phyloP scores from a whole-genome alignment of 2,888 invertebrate genomes.

The Limnephilus lunatus region DNA sequence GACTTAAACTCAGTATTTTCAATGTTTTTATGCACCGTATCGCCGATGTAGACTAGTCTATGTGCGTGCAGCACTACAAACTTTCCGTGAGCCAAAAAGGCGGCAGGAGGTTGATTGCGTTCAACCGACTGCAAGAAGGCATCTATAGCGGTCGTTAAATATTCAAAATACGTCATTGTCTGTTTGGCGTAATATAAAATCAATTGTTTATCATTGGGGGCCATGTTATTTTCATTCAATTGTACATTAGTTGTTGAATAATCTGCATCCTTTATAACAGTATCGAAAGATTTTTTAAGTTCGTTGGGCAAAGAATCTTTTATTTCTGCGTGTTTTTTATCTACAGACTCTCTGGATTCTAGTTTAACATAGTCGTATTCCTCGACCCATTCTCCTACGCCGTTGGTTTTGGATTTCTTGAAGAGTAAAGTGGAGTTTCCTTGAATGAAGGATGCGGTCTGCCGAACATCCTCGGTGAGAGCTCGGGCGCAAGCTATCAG shows the following conservation, averaged over 20 bases:
- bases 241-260: conserved; percentile 69
- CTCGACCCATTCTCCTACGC: conserved; percentile 83
- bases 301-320: conserved; percentile 85
- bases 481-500: conserved; percentile 91
- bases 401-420: conserved; percentile 77
- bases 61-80: conserved; percentile 96
- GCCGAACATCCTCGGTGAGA: conserved; percentile 91
- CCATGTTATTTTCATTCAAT: conserved; percentile 71
- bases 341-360: conserved; percentile 84
- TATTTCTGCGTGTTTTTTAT: conserved; percentile 85
- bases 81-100: conserved; percentile 95
- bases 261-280: conserved; percentile 85
- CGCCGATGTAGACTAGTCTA: conserved; percentile 95
- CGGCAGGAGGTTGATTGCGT: conserved; percentile 95
- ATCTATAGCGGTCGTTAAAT: conserved; percentile 92
- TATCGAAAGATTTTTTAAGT: conserved; percentile 86
- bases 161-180: conserved; percentile 89
- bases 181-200: conserved; percentile 93
- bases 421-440: conserved; percentile 89
- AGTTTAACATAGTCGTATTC: conserved; percentile 95
- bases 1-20: conserved; percentile 85
- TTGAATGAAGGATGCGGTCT: conserved; percentile 93
- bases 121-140: conserved; percentile 94
- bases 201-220: conserved; percentile 89
- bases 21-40: conserved; percentile 93